Conservation (phyloP, 2,113 vertebrate species). For the Pao palembangensis region DNA sequence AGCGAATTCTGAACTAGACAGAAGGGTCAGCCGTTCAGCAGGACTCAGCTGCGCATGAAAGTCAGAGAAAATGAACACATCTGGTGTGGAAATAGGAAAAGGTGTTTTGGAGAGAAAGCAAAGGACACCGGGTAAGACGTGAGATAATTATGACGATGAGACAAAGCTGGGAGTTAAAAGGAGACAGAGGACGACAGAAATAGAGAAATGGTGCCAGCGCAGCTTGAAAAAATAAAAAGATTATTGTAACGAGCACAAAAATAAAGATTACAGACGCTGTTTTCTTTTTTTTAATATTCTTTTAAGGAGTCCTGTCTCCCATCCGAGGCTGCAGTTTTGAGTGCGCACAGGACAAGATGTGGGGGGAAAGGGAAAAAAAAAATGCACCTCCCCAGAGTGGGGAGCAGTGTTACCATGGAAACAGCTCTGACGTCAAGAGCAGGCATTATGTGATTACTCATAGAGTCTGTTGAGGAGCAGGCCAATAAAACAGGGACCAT, state of each 20-base stretch:
- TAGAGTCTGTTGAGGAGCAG: conserved; percentile 72
- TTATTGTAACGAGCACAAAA: conserved; percentile 8
- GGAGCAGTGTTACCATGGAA: conserved; percentile 67
- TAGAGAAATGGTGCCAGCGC: conserved; percentile 20
- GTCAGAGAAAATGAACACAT: conserved; percentile 49
- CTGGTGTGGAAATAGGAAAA: conserved; percentile 53
- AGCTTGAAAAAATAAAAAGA: conserved; percentile 13
- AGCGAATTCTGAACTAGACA: conserved; percentile 34
- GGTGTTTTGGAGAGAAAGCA: conserved; percentile 42
- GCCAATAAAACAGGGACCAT: conserved; percentile 75
- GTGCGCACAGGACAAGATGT: conserved; percentile 51
- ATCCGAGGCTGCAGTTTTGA: conserved; percentile 50
- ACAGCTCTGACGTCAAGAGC: conserved; percentile 72
- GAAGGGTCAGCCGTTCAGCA: conserved; percentile 35
- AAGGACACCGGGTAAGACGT: conserved; percentile 36
- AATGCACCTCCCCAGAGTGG: conserved; percentile 64
- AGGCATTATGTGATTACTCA: conserved; percentile 77
- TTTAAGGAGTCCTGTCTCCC: conserved; percentile 46
- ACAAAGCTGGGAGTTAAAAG: conserved; percentile 36
- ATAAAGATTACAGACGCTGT: too few species aligned
- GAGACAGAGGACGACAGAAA: conserved; percentile 43
- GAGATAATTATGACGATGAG: conserved; percentile 44
- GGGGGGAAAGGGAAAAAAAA: conserved; percentile 29
- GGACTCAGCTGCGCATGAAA: conserved; percentile 53
- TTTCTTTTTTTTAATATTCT: too few species aligned